Base-by-base conservation (phyloP, 2,797 vertebrate species). In the Catostomus latipinnis region DNA sequence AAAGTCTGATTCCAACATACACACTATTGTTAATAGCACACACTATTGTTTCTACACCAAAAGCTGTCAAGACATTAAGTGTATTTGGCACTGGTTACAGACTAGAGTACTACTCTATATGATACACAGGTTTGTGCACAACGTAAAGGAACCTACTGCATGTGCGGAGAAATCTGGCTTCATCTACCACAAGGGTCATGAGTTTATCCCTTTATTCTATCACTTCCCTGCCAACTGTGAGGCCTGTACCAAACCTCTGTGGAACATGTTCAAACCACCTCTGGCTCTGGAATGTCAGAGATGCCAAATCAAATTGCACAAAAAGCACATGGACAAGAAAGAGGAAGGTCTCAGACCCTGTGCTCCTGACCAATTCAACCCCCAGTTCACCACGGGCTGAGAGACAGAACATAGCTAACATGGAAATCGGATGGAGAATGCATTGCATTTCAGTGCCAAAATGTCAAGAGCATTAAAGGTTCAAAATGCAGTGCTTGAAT, bases 231-330 rank as follows among this genome's bases (percentile, higher is more conserved):
- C 95, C 82, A 94, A 93, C 89, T 96, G 95, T 83, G 95, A 96
- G 84, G 95, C 95, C 74, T 96, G 95, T 78, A 94, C 94, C 91
- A 96, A 96, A 86, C 95, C 95, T 0, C 75, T 96, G 74, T 96
- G 95, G 95, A 94, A 95, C 70, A 94, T 96, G 94, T 95, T 96
- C 84, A 96, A 96, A 82, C 95, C 95, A 61, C 95, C 95, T 71
- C 88, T 95, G 87, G 95, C 95, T 62, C 85, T 96, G 63, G 95
- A 96, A 87, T 96, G 95, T 82, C 93, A 94, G 16, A 94, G 94
- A 82, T 96, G 95, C 88, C 95, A 96, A 83, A 94, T 96, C 86
- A 96, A 96, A 81, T 96, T 94, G 88, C 95, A 96, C 83, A 96
- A 95, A 87, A 94, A 96, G 75, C 95, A 96, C 87, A 94, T 96